Evolutionary conservation across 2,113 vertebrate species (phyloP).

Genomic region (Climacteris rufus): DNA sequence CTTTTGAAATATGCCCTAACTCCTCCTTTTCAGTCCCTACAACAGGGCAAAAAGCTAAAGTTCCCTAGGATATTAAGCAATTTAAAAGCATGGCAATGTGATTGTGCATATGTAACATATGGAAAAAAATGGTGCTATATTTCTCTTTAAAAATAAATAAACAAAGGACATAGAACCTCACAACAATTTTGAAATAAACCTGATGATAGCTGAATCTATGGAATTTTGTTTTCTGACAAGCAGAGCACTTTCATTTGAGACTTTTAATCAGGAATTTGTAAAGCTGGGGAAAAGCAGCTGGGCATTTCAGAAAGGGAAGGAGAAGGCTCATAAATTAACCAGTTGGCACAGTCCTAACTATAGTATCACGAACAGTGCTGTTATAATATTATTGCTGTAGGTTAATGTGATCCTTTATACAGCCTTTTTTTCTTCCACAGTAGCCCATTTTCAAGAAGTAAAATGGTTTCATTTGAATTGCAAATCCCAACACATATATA

Average conservation of each 20-base stretch:
- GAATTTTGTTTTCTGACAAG: background rate
- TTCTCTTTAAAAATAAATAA: background rate
- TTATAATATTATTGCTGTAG: conserved; percentile 62
- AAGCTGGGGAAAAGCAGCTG: background rate
- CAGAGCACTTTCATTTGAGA: background rate
- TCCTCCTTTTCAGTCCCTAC: background rate
- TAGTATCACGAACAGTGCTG: conserved; percentile 45
- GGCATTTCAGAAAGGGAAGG: conserved; percentile 4
- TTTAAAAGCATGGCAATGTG: background rate
- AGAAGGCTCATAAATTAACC: conserved; percentile 34
- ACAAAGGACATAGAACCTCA: background rate
- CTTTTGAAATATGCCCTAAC: background rate
- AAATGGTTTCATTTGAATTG: conserved; percentile 77
- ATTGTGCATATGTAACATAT: background rate
- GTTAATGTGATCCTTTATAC: conserved; percentile 58
- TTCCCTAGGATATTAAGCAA: background rate
- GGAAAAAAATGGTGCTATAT: background rate
- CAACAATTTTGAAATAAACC: background rate
- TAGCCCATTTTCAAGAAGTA: conserved; percentile 55
- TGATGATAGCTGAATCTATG: background rate
- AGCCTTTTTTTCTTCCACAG: conserved; percentile 19
- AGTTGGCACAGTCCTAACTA: conserved; percentile 13
- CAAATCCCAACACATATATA: conserved; percentile 72
- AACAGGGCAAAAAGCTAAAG: background rate
- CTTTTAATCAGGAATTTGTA: background rate